A percentile compares a stretch with the other conserved stretches of the same genome.
Conservation (phyloP, 1,140 invertebrate species). For the Adelges cooleyi region DNA sequence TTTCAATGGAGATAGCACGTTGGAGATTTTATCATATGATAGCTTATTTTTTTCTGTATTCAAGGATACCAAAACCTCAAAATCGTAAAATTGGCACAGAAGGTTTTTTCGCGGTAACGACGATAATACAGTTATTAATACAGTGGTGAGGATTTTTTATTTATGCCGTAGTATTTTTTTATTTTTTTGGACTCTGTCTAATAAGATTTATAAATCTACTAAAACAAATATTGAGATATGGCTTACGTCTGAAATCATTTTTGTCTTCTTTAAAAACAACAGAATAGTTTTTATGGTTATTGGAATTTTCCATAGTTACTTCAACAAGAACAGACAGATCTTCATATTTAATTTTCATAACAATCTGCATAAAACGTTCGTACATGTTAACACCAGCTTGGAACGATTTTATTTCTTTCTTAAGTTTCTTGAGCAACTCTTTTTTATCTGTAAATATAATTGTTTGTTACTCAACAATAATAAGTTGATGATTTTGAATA, state of each 20-base stretch:
- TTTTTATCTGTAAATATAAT: background rate
- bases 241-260: background rate
- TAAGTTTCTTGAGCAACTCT: background rate
- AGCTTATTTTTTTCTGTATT: no score
- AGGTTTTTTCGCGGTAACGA: background rate
- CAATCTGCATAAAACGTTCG: background rate
- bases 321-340: background rate
- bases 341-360: background rate
- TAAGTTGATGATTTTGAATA: no score
- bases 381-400: background rate
- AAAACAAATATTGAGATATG: background rate
- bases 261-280: background rate
- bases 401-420: slow-evolving; percentile 5
- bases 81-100: no score
- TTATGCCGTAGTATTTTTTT: background rate
- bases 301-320: background rate
- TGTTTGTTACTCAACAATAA: background rate
- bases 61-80: no score
- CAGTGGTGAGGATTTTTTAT: background rate
- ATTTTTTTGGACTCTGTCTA: background rate
- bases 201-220: background rate
- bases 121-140: background rate
- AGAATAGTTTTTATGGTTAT: background rate
- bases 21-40: no score
- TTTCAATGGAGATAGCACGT: no score